A percentile compares a stretch with the other conserved stretches of the same genome.
phyloP scores from a whole-genome alignment of 2,888 invertebrate genomes.

The Orthosia incerta region DNA sequence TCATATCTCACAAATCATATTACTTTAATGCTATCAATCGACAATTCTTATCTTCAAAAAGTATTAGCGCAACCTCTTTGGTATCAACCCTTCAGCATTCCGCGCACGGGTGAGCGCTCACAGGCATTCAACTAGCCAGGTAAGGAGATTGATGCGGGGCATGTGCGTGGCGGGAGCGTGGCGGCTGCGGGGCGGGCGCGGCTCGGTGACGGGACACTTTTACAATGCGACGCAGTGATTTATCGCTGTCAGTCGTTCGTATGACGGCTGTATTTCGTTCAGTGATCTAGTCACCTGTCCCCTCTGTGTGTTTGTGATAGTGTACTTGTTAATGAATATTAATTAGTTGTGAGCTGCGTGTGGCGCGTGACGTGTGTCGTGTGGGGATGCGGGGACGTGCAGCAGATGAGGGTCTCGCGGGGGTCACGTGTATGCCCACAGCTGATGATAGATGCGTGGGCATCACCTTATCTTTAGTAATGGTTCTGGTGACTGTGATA shows the following conservation, averaged over 20 bases:
- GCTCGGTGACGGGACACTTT: slow-evolving; percentile 55
- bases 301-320: background rate
- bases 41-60: slow-evolving; percentile 18
- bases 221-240: slow-evolving; percentile 64
- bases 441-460: background rate
- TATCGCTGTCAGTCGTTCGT: slow-evolving; percentile 51
- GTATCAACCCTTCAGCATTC: slow-evolving; percentile 32
- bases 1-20: slow-evolving; percentile 8
- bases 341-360: slow-evolving; percentile 29
- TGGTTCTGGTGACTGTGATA: too few relatives aligned
- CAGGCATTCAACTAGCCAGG: slow-evolving; percentile 44
- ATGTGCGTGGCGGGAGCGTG: slow-evolving; percentile 20
- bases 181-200: slow-evolving; percentile 21
- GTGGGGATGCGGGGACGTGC: background rate
- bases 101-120: slow-evolving; percentile 37
- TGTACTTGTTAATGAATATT: slow-evolving; percentile 46
- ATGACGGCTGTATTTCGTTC: slow-evolving; percentile 59
- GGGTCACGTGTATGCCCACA: background rate
- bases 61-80: background rate
- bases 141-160: slow-evolving; percentile 32
- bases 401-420: slow-evolving; percentile 6
- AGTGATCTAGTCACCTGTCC: slow-evolving; percentile 11
- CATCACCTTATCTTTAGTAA: background rate
- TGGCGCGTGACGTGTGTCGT: background rate
- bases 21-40: slow-evolving; percentile 22